Base-by-base conservation (phyloP, 2,888 invertebrate species). In the Beris morrisii region DNA sequence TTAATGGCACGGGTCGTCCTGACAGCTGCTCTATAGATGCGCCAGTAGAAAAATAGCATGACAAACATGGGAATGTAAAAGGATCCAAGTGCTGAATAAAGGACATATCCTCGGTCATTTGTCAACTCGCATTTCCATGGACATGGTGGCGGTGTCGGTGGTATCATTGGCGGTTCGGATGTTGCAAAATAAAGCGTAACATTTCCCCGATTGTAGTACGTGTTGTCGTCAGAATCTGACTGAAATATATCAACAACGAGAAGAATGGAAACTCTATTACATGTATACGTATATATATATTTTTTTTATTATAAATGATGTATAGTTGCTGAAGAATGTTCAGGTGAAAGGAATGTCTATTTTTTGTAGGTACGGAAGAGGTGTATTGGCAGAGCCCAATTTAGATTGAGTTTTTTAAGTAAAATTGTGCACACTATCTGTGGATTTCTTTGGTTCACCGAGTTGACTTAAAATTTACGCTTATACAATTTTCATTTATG, bases 61-160 rank as follows among this genome's bases (percentile, higher is more conserved):
- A 97, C 94, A 74, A 95, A 88, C 95, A 96, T 96, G 48, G 97
- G 97, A 75, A 97, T 90, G 83, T 94, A 97, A 86, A 97, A 97
- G 70, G 96, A 96, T n/a, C 97, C 97, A 30, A 97, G 85, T 0
- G 97, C 97, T 4, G 96, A 96, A 83, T 97, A 97, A 65, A 98
- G 90, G 65, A 97, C 95, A 84, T 98, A 98, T 64, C 95, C 95
- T 55, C 92, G 90, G 78, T 95, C 95, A 82, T 93, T 93, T 75
- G 94, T 95, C 71, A 96, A 86, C 79, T 94, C 93, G 77, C 95
- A 96, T 72, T 90, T 91, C 90, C 91, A 91, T 9, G 88, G 89
- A 76, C 91, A 92, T 28, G 88, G 87, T 73, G 83, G 78, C 50
- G 75, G 72, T 65, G 73, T 70, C 13, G 72, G 70, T 50, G 74